A percentile compares a stretch with the other conserved stretches of the same genome.
These are phyloP conservation scores for Allolobophora icterica DNA, from an alignment of 2,888 invertebrate species.

Conservation along the genomic window DNA sequence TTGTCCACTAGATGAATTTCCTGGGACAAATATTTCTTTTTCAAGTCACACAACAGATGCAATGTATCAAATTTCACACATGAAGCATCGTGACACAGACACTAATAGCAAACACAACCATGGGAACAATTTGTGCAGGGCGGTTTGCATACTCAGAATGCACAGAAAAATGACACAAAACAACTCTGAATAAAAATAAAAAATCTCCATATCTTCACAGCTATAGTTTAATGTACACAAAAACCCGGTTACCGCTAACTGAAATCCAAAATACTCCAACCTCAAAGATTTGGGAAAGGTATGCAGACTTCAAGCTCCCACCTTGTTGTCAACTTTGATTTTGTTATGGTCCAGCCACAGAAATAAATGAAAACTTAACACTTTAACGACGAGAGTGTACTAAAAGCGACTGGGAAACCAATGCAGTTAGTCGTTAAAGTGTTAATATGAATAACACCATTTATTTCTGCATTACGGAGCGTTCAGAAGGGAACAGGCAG, in stretches of 20 bases:
- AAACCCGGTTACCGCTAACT: neutral
- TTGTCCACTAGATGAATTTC: neutral
- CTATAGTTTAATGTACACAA: neutral
- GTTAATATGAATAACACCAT: neutral
- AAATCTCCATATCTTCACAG: neutral
- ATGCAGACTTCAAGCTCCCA: too few relatives aligned
- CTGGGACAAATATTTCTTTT: neutral
- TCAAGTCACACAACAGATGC: neutral
- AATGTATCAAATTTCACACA: neutral
- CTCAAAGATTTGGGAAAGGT: neutral
- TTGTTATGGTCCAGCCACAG: neutral
- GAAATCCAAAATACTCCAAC: neutral
- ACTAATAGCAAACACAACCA: slow-evolving; percentile 9
- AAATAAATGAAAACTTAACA: neutral
- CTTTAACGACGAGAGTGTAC: too few relatives aligned
- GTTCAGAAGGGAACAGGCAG: neutral
- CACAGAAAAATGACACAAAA: slow-evolving; percentile 1
- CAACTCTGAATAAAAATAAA: neutral
- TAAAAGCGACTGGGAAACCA: too few relatives aligned
- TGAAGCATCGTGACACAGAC: neutral
- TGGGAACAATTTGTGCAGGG: slow-evolving; percentile 14
- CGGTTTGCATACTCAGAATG: slow-evolving; percentile 18
- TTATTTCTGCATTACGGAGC: neutral
- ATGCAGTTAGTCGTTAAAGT: neutral
- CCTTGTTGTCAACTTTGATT: too few relatives aligned